Conservation (phyloP, 2,113 vertebrate genomes). For the Atrichornis clamosus region DNA sequence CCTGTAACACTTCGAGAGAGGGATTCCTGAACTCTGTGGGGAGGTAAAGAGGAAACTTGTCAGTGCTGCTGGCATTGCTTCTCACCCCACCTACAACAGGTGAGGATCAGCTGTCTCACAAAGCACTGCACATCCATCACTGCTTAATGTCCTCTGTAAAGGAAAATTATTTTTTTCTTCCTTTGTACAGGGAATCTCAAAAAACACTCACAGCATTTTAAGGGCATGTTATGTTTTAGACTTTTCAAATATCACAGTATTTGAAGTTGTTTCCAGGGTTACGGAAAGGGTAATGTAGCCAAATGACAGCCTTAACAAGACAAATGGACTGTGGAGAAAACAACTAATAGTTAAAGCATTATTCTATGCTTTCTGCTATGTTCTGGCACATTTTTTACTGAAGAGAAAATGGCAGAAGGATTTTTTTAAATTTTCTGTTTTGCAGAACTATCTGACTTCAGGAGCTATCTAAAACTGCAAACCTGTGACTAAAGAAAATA, state of each 20-base stretch:
- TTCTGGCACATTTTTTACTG: neutral
- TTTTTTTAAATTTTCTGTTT: neutral
- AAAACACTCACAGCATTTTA: neutral
- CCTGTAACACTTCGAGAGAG: neutral
- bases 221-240: neutral
- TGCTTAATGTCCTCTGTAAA: neutral
- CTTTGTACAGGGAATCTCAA: neutral
- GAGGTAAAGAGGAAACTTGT: neutral
- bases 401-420: neutral
- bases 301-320: neutral
- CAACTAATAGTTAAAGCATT: neutral
- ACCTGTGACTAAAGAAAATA: neutral
- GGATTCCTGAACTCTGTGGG: neutral
- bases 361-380: neutral
- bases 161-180: neutral
- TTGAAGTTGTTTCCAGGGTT: conserved; percentile 20
- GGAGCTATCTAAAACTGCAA: neutral
- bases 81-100: neutral
- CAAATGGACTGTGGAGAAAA: conserved; percentile 9
- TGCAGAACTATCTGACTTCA: neutral
- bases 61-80: neutral
- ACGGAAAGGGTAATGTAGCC: neutral
- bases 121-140: neutral
- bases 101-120: neutral
- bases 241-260: neutral